Evolutionary conservation across 2,888 invertebrate genomes (phyloP), one percentile per base, ranked within the genome.

Genomic region (Sinopyrophorus schimmeli): DNA sequence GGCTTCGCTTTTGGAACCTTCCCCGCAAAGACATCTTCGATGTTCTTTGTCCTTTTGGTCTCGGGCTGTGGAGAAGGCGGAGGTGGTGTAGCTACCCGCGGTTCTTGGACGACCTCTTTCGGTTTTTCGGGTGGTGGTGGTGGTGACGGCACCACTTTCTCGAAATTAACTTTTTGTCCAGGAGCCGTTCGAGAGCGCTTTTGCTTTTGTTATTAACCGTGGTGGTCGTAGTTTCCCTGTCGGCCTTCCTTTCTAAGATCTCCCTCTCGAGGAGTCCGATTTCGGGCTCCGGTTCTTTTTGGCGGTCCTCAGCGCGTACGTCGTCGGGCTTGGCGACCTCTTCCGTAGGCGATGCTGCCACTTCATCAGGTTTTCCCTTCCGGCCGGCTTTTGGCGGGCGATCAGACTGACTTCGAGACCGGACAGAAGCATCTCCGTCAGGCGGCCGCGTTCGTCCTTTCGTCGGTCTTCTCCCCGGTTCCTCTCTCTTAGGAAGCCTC

Each of bases 401-500:
- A 77, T 79, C 69, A 83, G 76, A 65, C 79, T 80, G 61, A 83
- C 82, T 78, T 84, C 83, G 77, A 73, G 70, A 34, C 81, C 80
- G 70, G 80, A 80, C 72, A 79, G 80, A 71, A 84, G 76, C 74
- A 80, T 80, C 78, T 83, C 83, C 56, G 65, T 72, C 66, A 62
- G 65, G 56, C 39, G 65, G 27, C 46, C 62, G 53, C 54, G 66
- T 53, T 43, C 68, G 55, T 35, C 67, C 64, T 55, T 64, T 55
- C 52, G 62, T 53, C 57, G 61, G 47, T 59, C 67, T 58, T 62
- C 69, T 65, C 62, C 65, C 60, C 76, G 81, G 74, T 86, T 87
- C 84, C 82, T 84, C 83, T 87, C 87, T 79, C 79, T 86, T 80
- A 87, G 76, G 71, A 85, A 80, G 47, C 44, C 57, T 47, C 39